A percentile compares a stretch with the other conserved stretches of the same genome.
Evolutionary conservation across 2,113 vertebrate genomes (phyloP).

Genomic region (Sarotherodon lohbergeri): DNA sequence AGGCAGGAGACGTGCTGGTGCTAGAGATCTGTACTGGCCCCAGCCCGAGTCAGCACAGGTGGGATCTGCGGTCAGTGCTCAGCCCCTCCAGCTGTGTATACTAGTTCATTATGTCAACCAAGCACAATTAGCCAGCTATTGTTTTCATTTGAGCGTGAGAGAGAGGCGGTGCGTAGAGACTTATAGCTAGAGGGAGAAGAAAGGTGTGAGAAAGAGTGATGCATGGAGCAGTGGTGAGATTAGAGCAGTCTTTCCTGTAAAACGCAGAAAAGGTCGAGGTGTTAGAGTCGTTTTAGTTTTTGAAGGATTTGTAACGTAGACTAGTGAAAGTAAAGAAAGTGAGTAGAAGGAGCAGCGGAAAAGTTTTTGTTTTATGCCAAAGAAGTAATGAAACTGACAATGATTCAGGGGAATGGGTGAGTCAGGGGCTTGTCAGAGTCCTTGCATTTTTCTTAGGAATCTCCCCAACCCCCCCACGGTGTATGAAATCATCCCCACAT

Average conservation of each 20-base stretch:
- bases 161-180: constrained; percentile 17
- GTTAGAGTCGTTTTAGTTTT: background rate
- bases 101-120: constrained; percentile 49
- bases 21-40: constrained; percentile 55
- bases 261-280: constrained; percentile 5
- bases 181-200: constrained; percentile 35
- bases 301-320: constrained; percentile 46
- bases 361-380: constrained; percentile 52
- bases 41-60: constrained; percentile 53
- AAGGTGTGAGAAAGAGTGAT: constrained; percentile 33
- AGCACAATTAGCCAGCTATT: constrained; percentile 63
- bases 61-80: constrained; percentile 37
- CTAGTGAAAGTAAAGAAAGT: constrained; percentile 57
- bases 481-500: constrained; percentile 28
- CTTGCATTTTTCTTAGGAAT: constrained; percentile 10
- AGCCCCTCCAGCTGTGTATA: constrained; percentile 61
- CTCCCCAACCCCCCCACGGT: background rate
- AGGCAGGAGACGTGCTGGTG: constrained; percentile 54
- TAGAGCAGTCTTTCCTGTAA: constrained; percentile 38
- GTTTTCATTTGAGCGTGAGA: constrained; percentile 53
- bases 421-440: background rate
- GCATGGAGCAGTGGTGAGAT: constrained; percentile 5
- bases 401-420: background rate
- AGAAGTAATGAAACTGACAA: constrained; percentile 32
- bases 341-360: constrained; percentile 41